Evolutionary conservation across 2,797 vertebrate species (phyloP), one percentile per base, ranked within the genome.

Genomic region (Lithobates sylvaticus): DNA sequence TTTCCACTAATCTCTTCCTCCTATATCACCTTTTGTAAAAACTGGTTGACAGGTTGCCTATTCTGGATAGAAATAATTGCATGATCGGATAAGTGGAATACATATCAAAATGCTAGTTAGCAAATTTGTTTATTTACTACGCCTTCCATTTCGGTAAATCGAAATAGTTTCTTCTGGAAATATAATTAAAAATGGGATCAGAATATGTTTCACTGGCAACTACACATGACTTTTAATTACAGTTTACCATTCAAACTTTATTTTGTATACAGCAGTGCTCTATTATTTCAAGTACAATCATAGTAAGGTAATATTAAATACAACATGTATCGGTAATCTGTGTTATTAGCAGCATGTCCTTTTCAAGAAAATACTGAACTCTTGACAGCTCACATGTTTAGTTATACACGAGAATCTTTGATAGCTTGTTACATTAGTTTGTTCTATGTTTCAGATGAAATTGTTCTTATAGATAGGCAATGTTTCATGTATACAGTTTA

Each of bases 261-360:
- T 86, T 86, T 76, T 70, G 78, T 81, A 86, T 29, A 86, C 71
- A 86, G 18, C 47, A 68, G 50, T 67, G 13, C 47, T n/a, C 29
- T 78, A 54, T 71, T 27, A 58, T 69, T 78, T 64, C n/a, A 78
- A 61, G 76, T 72, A 78, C 18, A 79, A 68, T 47, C 65, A 16
- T 15, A 32, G 36, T 84, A 78, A 65, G 9, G 10, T n/a, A 16
- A 78, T 29, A 54, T 61, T 78, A 61, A 67, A 50, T 77, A 34
- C 29, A 29, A 27, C 27, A 50, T 76, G 15, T 68, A 68, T 75
- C 75, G 2, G 32, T 16, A 36, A 16, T 68, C 15, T n/a, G 15
- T 50, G 7, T 61, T 3, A 27, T 76, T 78, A 78, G 76, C 76
- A 78, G 76, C 27, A 10, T 68, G 8, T 50, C 10, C 21, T 61